Evolutionary conservation across 2,797 vertebrate genomes (phyloP).

Genomic region (Mus spretus): DNA sequence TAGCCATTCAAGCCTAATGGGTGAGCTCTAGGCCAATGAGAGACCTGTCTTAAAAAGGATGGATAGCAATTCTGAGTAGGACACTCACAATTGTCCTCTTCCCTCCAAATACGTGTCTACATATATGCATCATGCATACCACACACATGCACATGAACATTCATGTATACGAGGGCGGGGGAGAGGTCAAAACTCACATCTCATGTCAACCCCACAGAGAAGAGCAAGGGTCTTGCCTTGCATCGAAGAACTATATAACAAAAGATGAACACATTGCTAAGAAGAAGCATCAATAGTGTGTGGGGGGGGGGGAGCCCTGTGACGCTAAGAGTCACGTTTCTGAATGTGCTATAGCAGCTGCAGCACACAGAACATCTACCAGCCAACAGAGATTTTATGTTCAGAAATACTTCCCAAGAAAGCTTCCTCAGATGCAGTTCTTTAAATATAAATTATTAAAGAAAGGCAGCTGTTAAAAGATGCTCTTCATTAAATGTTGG

Average conservation of each 20-base stretch:
- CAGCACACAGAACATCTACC: background rate
- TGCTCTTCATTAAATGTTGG: background rate
- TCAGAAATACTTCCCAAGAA: conserved; percentile 38
- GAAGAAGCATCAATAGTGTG: background rate
- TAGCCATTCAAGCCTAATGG: background rate
- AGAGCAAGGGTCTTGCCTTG: conserved; percentile 21
- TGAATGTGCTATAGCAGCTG: background rate
- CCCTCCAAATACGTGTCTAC: background rate
- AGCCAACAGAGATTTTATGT: conserved; percentile 37
- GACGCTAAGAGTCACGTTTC: background rate
- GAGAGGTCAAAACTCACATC: background rate
- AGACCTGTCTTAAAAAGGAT: background rate
- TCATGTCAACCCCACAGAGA: conserved; percentile 1
- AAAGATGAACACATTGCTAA: background rate
- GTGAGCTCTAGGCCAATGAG: background rate
- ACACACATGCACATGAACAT: background rate
- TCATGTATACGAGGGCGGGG: background rate
- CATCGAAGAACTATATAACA: conserved; percentile 18
- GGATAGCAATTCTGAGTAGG: background rate
- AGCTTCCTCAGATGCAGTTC: conserved; percentile 6
- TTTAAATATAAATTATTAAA: conserved; percentile 38
- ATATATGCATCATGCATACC: background rate
- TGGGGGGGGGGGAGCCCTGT: too few relatives aligned
- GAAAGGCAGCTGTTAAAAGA: conserved; percentile 43
- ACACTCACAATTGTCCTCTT: background rate